A percentile compares a stretch with the other conserved stretches of the same genome.
Conservation (phyloP, 2,797 vertebrate species). For the Cyclura pinguis region DNA sequence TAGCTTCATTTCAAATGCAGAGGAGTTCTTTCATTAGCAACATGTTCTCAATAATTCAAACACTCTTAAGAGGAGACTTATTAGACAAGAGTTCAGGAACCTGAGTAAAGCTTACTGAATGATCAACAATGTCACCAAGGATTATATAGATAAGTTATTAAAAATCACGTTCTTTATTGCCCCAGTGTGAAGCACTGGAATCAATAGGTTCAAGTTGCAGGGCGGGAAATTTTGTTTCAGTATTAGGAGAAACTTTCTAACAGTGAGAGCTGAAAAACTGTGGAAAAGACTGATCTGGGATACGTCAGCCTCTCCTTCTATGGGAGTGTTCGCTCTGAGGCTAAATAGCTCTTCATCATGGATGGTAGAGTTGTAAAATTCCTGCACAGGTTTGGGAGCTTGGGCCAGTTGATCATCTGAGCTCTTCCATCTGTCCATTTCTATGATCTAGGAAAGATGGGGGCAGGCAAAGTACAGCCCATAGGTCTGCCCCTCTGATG, state of each 20-base stretch:
- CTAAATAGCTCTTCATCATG: not conserved
- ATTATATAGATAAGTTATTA: not conserved
- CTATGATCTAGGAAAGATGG: too few relatives aligned
- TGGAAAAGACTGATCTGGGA: not conserved
- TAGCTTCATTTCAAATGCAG: not conserved
- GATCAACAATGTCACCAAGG: not conserved
- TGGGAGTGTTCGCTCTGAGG: not conserved
- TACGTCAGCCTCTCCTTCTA: not conserved
- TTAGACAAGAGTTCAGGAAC: not conserved
- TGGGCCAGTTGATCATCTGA: not conserved
- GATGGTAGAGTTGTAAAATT: not conserved
- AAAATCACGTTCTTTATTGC: not conserved
- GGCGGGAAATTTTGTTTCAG: not conserved
- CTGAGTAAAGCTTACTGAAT: not conserved
- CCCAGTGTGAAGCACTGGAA: not conserved
- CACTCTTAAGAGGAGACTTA: not conserved
- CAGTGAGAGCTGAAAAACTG: not conserved
- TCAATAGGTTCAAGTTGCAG: not conserved
- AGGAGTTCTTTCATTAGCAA: not conserved
- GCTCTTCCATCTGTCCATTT: not conserved
- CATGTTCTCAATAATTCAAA: not conserved
- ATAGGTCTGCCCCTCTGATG: too few relatives aligned
- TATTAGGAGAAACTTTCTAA: not conserved
- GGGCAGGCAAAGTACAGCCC: too few relatives aligned
- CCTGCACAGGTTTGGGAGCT: not conserved